These are phyloP conservation scores for Cryptosula pallasiana DNA, from an alignment of 2,888 invertebrate genomes.

Conservation along the genomic window DNA sequence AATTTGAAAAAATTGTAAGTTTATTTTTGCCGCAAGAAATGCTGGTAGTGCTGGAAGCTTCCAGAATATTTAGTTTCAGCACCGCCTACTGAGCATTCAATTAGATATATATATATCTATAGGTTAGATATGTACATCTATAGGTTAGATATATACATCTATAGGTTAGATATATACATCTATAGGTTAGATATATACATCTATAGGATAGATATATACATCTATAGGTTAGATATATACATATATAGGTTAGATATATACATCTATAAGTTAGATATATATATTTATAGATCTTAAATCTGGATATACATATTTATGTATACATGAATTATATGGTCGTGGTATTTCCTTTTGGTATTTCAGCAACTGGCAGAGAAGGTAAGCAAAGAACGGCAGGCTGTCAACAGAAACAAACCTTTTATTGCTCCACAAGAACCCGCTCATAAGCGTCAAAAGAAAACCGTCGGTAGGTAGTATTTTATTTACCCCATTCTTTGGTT, in stretches of 20 bases:
- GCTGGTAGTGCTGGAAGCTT: background rate
- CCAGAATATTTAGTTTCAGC: background rate
- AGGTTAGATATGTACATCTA: too few species aligned
- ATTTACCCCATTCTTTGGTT: too few species aligned
- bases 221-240: too few species aligned
- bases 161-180: background rate
- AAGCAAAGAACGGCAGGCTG: slow-evolving; percentile 62
- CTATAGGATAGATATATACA: too few species aligned
- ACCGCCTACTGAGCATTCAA: too few species aligned
- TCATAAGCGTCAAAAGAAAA: slow-evolving; percentile 32
- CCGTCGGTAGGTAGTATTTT: slow-evolving; percentile 25
- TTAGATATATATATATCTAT: too few species aligned
- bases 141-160: background rate
- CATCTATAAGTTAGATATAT: too few species aligned
- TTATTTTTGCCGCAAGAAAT: background rate
- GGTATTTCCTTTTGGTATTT: slow-evolving; percentile 10
- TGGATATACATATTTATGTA: too few species aligned
- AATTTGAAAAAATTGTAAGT: slow-evolving; percentile 66
- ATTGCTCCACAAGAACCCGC: slow-evolving; percentile 61
- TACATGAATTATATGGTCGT: too few species aligned
- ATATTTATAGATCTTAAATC: too few species aligned
- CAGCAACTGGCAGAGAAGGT: slow-evolving; percentile 53
- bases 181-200: too few species aligned
- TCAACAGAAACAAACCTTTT: slow-evolving; percentile 73
- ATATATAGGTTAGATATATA: too few species aligned